phyloP scores from a whole-genome alignment of 2,113 vertebrate species.

The Saimiri boliviensis region DNA sequence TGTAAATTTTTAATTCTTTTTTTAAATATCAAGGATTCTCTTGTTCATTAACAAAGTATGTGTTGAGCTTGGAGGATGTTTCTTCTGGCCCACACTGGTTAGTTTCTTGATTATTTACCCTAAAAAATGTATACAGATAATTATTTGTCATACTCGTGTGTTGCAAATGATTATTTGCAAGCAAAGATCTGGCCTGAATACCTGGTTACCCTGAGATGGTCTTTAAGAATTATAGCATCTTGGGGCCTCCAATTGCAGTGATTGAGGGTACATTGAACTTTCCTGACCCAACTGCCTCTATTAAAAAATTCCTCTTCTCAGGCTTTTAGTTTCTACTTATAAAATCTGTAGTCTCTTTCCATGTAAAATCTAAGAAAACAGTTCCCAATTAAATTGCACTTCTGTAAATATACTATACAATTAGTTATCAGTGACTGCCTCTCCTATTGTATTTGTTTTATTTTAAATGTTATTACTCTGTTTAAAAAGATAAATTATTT shows the following conservation, averaged over 20 bases:
- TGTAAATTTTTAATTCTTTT: not conserved
- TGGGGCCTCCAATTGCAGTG: not conserved
- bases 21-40: not conserved
- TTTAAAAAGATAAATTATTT: conserved; percentile 37
- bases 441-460: not conserved
- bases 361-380: not conserved
- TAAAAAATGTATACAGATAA: not conserved
- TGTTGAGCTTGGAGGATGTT: not conserved
- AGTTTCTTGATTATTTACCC: not conserved
- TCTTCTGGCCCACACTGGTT: not conserved
- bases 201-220: not conserved
- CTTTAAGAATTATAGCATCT: not conserved
- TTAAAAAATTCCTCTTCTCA: not conserved
- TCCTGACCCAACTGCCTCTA: not conserved
- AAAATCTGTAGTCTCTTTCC: not conserved
- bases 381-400: conserved; percentile 8
- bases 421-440: conserved; percentile 12
- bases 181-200: not conserved
- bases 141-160: not conserved
- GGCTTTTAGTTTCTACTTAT: not conserved
- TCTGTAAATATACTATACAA: not conserved
- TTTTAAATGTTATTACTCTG: conserved; percentile 28
- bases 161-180: not conserved
- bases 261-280: not conserved
- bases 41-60: not conserved